A percentile compares a stretch with the other conserved stretches of the same genome.
Evolutionary conservation across 2,888 invertebrate species (phyloP).

Genomic region (Cyaniris semiargus): DNA sequence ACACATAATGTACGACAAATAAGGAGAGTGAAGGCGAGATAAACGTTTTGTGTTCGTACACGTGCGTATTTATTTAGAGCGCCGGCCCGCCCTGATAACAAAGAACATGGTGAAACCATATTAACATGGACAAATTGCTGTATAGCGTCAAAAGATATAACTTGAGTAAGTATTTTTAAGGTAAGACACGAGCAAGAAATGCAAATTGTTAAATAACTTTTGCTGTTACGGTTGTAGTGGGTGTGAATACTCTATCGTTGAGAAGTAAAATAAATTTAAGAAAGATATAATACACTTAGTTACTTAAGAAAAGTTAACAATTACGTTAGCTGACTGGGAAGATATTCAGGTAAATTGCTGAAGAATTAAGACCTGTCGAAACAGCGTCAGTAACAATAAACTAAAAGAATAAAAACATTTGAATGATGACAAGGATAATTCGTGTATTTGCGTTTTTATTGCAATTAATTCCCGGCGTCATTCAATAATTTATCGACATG

Average conservation of each 20-base stretch:
- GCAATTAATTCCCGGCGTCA: slow-evolving; percentile 7
- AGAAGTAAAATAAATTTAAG: background rate
- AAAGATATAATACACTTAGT: background rate
- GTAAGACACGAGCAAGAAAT: background rate
- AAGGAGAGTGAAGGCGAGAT: slow-evolving; percentile 56
- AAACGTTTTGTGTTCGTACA: slow-evolving; percentile 61
- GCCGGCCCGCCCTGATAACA: slow-evolving; percentile 48
- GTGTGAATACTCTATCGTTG: background rate
- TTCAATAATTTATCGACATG: slow-evolving; percentile 27
- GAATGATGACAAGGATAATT: background rate
- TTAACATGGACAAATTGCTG: background rate
- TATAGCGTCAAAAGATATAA: background rate
- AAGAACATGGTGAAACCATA: slow-evolving; percentile 31
- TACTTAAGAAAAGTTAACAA: background rate
- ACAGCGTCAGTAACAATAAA: background rate
- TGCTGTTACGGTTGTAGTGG: background rate
- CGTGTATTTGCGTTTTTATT: background rate
- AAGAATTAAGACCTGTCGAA: background rate
- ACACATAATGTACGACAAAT: slow-evolving; percentile 36
- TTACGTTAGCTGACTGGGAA: background rate
- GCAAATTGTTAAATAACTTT: background rate
- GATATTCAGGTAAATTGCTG: background rate
- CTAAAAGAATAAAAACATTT: slow-evolving; percentile 15
- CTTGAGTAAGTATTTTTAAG: background rate
- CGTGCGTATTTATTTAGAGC: slow-evolving; percentile 62